Percentiles rank a stretch among this genome's conserved stretches.
These are phyloP conservation scores for Lepidurus apus DNA, from an alignment of 1,140 invertebrate genomes.

Conservation along the genomic window DNA sequence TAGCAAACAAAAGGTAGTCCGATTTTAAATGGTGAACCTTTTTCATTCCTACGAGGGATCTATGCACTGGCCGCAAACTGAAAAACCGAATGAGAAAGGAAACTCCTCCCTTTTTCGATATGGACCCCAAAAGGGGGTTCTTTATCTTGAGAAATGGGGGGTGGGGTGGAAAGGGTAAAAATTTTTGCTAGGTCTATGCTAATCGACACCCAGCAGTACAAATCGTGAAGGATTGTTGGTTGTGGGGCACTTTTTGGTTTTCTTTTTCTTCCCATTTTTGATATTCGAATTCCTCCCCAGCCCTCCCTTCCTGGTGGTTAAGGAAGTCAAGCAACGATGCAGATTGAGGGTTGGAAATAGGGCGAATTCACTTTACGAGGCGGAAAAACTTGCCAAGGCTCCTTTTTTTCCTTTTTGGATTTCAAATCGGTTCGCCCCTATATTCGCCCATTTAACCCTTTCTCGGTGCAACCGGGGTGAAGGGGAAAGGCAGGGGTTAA, in stretches of 20 bases:
- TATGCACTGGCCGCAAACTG: background rate
- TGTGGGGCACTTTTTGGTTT: background rate
- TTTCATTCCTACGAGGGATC: slow-evolving; percentile 4
- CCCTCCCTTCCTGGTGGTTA: background rate
- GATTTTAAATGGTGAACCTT: slow-evolving; percentile 18
- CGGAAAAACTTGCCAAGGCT: background rate
- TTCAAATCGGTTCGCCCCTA: background rate
- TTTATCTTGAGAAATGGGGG: background rate
- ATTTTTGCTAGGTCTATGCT: slow-evolving; percentile 3
- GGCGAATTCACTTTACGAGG: slow-evolving; percentile 18
- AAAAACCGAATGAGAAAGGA: slow-evolving; percentile 19
- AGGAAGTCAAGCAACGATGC: background rate
- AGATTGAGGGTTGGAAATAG: slow-evolving; percentile 18
- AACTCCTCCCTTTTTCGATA: slow-evolving; percentile 21
- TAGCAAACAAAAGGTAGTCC: slow-evolving; percentile 15
- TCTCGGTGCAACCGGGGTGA: background rate
- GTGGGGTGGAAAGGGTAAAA: background rate
- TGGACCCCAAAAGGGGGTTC: background rate
- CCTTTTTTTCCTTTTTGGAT: background rate
- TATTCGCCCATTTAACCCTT: background rate
- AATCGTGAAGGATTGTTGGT: slow-evolving; percentile 19
- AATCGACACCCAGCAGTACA: slow-evolving; percentile 18
- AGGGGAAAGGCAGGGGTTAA: background rate
- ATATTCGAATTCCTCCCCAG: background rate
- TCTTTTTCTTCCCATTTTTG: background rate